Base-by-base conservation (phyloP, 1,140 invertebrate species). In the Neotoxoptera formosana region DNA sequence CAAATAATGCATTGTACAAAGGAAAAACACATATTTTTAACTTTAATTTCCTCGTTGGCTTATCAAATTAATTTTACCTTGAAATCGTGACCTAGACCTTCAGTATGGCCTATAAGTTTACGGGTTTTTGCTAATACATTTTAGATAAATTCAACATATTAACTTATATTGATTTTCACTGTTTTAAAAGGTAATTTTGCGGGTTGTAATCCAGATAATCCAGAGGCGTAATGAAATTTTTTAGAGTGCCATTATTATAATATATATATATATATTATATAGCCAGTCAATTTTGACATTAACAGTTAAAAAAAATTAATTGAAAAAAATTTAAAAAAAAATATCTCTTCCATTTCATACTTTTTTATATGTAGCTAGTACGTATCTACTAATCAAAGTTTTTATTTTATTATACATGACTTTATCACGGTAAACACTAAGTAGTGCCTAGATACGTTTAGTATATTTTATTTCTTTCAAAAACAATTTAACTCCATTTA, bases 51-150 rank as follows among this genome's bases (percentile, higher is more conserved):
- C 25, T 86, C 8, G 34, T 86, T 9, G 53, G 81, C 21, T 93
- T 86, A 93, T 84, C 76, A 93, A 45, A 41, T 93, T 56, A 25
- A 36, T 83, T 93, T 53, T 93, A 84, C 48, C 81, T 93, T 86
- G 91, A 93, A 45, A 92, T 92, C 25, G 4, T n/a, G 48, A 93
- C 81, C 48, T 56, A 84, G 91, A 93, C 91, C 81, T 93, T 93
- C 47, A 34, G 20, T 86, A 20, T 84, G 7, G 34, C 3, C n/a
- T 91, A 34, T 34, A 56, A 20, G 23, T 76, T 81, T 21, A 23
- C 41, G 9, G 2, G 1, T 25, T 89, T 21, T 89, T 21, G 48
- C 48, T 89, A 36, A 34, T 36, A 56, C 41, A n/a, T 36, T 41
- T 87, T 53, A 53, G 21, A 53, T 53, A 53, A 53, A 53, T 53